Base-by-base conservation (phyloP, 2,888 invertebrate genomes). In the Polietes domitor region DNA sequence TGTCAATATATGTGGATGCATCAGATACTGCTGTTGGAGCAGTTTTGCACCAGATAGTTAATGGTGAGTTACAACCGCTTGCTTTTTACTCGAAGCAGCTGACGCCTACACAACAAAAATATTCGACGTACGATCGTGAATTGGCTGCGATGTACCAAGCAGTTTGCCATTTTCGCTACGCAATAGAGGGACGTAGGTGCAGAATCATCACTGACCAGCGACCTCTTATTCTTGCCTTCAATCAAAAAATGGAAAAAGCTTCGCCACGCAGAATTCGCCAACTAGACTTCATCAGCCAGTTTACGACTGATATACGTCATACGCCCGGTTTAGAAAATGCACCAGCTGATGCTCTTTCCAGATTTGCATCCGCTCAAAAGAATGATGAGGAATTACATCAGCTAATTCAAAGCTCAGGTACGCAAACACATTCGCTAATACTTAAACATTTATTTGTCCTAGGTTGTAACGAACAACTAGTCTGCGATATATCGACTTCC, bases 311-410 rank as follows among this genome's bases (percentile, higher is more conserved):
- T 17, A 74, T 63, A 26, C 61, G 37, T 17, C 53, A 75, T 15
- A 65, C 63, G 15, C 75, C 50, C 21, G 76, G 65, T 10, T 21
- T 41, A 37, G 32, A 43, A 50, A 75, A 75, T 24, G 53, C 24
- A 26, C 19, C 55, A 37, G 63, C 75, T 19, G 65, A 55, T 24
- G 65, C 53, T 10, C 65, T 75, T 24, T 75, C 53, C 1, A 24
- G 19, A 15, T 41, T 82, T 19, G 70, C 65, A 92, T 91, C 74
- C 80, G 73, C 74, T 2, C 71, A 71, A 28, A 41, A 47, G 3
- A 26, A 10, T 50, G 37, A 65, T 10, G 21, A 19, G 1, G 55
- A 55, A 17, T n/a, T 74, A 2, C 24, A 71, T 24, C 10, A 12
- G 1, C 50, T 76, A 3, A 43, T 70, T 12, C 21, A 15, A 21